Percentiles rank a stretch among this genome's conserved stretches.
These are phyloP conservation scores for Spodoptera picta DNA, from an alignment of 2,888 invertebrate species.

Conservation along the genomic window DNA sequence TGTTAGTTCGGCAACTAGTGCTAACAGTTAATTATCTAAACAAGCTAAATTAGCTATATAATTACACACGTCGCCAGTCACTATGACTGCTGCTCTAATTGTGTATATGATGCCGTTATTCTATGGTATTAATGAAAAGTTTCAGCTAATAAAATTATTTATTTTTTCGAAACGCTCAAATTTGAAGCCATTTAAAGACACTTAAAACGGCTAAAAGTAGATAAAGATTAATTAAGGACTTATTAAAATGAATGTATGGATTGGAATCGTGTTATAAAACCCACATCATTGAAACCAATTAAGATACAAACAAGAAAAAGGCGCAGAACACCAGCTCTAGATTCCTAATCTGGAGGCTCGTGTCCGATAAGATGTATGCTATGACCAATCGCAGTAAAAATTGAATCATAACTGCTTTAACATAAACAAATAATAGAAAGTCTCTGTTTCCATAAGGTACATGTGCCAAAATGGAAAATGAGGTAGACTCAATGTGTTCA, in stretches of 20 bases:
- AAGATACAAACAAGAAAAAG: background rate
- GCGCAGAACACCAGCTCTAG: conserved; percentile 11
- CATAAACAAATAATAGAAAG: conserved; percentile 29
- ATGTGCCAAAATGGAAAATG: conserved; percentile 23
- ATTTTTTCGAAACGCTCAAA: too few relatives aligned
- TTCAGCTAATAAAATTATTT: conserved; percentile 2
- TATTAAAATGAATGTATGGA: too few relatives aligned
- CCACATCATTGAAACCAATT: too few relatives aligned
- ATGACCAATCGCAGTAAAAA: conserved; percentile 17
- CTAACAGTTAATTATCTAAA: conserved; percentile 71
- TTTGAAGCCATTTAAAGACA: too few relatives aligned
- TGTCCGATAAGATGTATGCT: conserved; percentile 3
- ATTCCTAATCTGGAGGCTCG: conserved; percentile 7
- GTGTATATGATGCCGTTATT: conserved; percentile 27
- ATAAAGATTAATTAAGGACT: too few relatives aligned
- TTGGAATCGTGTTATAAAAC: too few relatives aligned
- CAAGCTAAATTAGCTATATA: conserved; percentile 75
- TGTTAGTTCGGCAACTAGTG: conserved; percentile 55
- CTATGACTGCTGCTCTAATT: conserved; percentile 42
- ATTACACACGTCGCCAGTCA: conserved; percentile 60
- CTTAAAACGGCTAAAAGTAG: too few relatives aligned
- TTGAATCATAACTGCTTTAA: conserved; percentile 22
- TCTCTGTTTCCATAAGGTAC: conserved; percentile 15
- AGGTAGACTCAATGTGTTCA: background rate
- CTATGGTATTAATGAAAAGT: conserved; percentile 18